A percentile compares a stretch with the other conserved stretches of the same genome.
Conservation (phyloP, 2,113 vertebrate genomes). For the Arizona elegans region DNA sequence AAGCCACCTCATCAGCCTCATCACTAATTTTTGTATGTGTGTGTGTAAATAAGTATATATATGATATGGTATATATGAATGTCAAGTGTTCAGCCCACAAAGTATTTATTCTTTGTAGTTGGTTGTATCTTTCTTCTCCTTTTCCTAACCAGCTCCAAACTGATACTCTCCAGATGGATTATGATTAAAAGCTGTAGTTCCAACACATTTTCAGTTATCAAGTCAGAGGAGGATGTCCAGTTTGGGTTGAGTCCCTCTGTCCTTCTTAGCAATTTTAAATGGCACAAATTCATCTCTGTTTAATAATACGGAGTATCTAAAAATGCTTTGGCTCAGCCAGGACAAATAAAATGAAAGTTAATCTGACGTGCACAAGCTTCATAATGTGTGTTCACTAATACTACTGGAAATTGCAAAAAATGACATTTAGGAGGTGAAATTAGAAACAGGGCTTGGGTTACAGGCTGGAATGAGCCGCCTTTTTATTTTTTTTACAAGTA, state of each 20-base stretch:
- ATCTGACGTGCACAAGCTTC: not conserved
- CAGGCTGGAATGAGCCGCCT: not conserved
- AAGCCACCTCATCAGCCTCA: not conserved
- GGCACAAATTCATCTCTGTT: not conserved
- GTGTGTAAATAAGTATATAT: too few species aligned
- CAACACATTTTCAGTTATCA: not conserved
- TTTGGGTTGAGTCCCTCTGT: not conserved
- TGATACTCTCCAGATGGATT: not conserved
- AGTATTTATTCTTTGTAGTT: not conserved
- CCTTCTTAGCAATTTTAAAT: not conserved
- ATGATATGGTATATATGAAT: not conserved
- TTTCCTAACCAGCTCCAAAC: not conserved
- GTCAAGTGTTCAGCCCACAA: not conserved
- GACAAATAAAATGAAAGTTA: not conserved
- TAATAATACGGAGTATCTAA: not conserved
- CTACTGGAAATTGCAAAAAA: not conserved
- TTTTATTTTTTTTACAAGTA: not conserved
- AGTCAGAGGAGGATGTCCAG: not conserved
- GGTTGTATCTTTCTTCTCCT: not conserved
- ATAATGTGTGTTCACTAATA: not conserved
- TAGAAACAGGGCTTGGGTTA: not conserved
- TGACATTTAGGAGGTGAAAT: not conserved
- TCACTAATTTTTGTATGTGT: not conserved
- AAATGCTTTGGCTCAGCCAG: not conserved
- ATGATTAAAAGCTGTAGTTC: not conserved